These are phyloP conservation scores for Ictidomys tridecemlineatus DNA, from an alignment of 2,113 vertebrate species.

Conservation along the genomic window DNA sequence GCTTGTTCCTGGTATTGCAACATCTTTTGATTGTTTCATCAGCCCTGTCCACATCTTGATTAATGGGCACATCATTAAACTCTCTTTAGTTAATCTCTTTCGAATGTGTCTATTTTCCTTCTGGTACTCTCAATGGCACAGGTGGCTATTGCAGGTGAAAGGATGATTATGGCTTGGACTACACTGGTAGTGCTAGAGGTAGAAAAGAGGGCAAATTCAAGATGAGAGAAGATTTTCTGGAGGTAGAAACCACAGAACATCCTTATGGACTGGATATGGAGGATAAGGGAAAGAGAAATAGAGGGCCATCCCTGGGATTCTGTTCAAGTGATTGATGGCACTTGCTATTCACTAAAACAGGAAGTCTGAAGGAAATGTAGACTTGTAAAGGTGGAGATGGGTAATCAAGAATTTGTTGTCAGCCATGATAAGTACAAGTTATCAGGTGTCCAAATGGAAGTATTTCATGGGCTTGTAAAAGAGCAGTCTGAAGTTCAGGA, in stretches of 20 bases:
- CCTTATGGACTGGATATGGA: neutral
- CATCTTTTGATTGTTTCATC: constrained; percentile 37
- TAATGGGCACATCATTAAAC: neutral
- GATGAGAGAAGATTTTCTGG: neutral
- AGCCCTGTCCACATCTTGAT: neutral
- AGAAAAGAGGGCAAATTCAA: neutral
- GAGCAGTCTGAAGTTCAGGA: neutral
- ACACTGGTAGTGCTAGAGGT: neutral
- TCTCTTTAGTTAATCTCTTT: constrained; percentile 20
- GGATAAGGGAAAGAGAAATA: neutral
- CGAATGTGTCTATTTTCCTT: neutral
- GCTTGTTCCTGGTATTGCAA: neutral
- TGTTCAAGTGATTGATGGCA: neutral
- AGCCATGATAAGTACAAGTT: neutral
- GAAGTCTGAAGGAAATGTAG: neutral
- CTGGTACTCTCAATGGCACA: neutral
- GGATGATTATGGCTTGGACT: neutral
- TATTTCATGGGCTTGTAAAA: neutral
- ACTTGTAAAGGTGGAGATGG: neutral
- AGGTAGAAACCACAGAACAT: neutral
- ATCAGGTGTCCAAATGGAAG: neutral
- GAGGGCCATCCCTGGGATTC: neutral
- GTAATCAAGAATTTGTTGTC: neutral
- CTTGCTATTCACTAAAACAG: neutral
- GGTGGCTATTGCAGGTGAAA: neutral